Base-by-base conservation (phyloP, 2,888 invertebrate species). In the Meandrusa payeni region DNA sequence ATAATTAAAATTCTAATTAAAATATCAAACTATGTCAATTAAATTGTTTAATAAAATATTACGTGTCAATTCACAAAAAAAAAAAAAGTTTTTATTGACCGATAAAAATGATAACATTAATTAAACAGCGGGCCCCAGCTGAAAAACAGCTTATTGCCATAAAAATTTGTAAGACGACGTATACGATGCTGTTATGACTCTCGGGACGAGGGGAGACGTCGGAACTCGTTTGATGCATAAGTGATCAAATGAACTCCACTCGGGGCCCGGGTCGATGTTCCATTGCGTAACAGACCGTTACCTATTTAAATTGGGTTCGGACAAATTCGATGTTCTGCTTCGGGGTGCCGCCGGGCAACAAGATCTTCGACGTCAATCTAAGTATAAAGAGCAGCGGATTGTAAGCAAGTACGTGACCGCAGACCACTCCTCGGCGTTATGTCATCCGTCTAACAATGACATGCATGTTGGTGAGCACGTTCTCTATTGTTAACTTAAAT, bases 231-330 rank as follows among this genome's bases (percentile, higher is more conserved):
- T 76, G 81, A 81, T 79, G 79, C 80, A 76, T 79, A 80, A 75
- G 74, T 75, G 76, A 80, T 80, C 76, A 74, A 80, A 77, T 73
- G 68, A 69, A 67, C 71, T 71, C 57, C 63, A 62, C 61, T 55
- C 41, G 51, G 62, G 57, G 51, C 59, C 53, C 62, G 70, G 86
- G 81, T 83, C 83, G 78, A 70, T 71, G 83, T 69, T 73, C 70
- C 69, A 68, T 85, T 81, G 76, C 76, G 73, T 76, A 80, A 82
- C 76, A 73, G 75, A 70, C 77, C 76, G 77, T 81, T 82, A 77
- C 75, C 74, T 77, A 76, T 79, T 80, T 77, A 78, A 82, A 83
- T 81, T 81, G 76, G 69, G 71, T 71, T 76, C 66, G 68, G 73
- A 80, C 76, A 70, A 63, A 69, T 72, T 71, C 68, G 65, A 74